These are phyloP conservation scores for Anseranas semipalmata DNA, from an alignment of 2,113 vertebrate species.

Conservation along the genomic window DNA sequence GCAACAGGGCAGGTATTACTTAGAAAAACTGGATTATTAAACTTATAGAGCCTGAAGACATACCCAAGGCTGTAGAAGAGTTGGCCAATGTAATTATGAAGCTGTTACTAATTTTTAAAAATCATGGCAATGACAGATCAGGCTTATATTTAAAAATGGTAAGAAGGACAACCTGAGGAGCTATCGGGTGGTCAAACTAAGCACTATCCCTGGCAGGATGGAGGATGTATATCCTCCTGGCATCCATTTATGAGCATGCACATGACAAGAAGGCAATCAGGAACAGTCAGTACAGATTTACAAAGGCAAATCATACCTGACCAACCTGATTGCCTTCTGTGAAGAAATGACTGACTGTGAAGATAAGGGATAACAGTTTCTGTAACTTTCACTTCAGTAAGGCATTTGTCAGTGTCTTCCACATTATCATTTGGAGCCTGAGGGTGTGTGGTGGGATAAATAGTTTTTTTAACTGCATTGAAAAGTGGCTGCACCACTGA, in stretches of 20 bases:
- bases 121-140: not conserved
- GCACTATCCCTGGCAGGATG: not conserved
- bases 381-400: not conserved
- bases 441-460: not conserved
- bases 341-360: not conserved
- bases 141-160: not conserved
- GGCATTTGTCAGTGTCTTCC: not conserved
- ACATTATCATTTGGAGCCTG: not conserved
- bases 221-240: not conserved
- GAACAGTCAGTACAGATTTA: not conserved
- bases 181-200: not conserved
- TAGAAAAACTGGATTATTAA: not conserved
- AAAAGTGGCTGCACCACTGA: not conserved
- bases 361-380: not conserved
- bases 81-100: not conserved
- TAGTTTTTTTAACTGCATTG: not conserved
- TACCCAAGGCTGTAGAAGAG: not conserved
- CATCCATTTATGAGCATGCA: not conserved
- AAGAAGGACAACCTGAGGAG: not conserved
- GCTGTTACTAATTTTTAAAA: not conserved
- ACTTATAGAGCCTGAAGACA: not conserved
- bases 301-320: not conserved
- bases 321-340: not conserved
- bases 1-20: not conserved
- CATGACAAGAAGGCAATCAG: not conserved